A percentile compares a stretch with the other conserved stretches of the same genome.
Conservation (phyloP, 1,140 invertebrate genomes). For the Antheraea mylitta region DNA sequence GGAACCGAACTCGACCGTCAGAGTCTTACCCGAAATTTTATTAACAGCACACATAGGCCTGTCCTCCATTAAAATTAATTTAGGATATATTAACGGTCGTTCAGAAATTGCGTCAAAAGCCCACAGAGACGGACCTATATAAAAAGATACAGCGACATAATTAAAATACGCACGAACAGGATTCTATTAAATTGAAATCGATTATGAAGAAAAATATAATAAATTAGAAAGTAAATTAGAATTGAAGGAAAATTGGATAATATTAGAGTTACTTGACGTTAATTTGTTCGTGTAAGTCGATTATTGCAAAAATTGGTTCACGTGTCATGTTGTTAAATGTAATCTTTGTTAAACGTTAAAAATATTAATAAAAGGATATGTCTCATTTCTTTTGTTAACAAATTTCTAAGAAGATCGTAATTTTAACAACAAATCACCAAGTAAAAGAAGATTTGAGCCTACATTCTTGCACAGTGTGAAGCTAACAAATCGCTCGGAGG, state of each 20-base stretch:
- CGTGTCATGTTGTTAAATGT: no score
- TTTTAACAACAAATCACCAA: no score
- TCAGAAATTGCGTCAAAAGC: neutral
- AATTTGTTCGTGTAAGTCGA: no score
- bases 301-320: no score
- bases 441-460: no score
- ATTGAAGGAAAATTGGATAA: neutral
- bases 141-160: neutral
- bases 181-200: neutral
- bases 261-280: no score
- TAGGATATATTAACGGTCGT: neutral
- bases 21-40: slow-evolving; percentile 12
- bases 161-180: neutral
- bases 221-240: neutral
- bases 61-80: slow-evolving; percentile 14
- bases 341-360: no score
- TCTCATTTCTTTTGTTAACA: no score
- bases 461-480: no score
- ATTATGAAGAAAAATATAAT: neutral
- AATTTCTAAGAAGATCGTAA: no score
- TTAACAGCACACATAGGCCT: slow-evolving; percentile 9
- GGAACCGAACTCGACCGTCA: neutral
- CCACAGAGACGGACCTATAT: neutral
- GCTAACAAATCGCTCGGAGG: no score
- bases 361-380: no score